These are phyloP conservation scores for Cheilosia impressa DNA, from an alignment of 2,888 invertebrate genomes.

Conservation along the genomic window DNA sequence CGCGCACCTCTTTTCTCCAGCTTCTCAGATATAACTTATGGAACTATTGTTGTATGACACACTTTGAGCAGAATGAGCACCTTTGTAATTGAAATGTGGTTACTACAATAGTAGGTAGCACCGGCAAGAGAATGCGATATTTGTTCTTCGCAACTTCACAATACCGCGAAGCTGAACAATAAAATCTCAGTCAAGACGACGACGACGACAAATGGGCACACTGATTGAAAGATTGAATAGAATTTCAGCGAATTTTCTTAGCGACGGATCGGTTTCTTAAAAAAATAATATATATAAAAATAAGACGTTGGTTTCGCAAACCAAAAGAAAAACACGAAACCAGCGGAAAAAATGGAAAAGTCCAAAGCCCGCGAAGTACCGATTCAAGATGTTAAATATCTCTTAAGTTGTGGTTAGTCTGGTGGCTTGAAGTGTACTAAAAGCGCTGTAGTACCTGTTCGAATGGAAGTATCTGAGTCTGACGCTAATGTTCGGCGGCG, in stretches of 20 bases:
- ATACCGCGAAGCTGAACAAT: constrained; percentile 43
- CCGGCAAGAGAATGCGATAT: constrained; percentile 49
- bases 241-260: constrained; percentile 37
- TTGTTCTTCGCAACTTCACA: constrained; percentile 55
- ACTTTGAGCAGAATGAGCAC: constrained; percentile 61
- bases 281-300: constrained; percentile 1
- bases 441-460: constrained; percentile 65
- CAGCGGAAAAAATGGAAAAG: constrained; percentile 20
- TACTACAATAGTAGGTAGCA: constrained; percentile 39
- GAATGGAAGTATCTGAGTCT: constrained; percentile 60
- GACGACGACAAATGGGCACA: constrained; percentile 61
- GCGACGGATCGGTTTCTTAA: constrained; percentile 36
- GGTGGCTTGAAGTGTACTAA: constrained; percentile 68
- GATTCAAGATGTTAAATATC: constrained; percentile 49
- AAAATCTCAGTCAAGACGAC: constrained; percentile 23
- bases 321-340: constrained; percentile 5
- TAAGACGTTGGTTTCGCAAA: constrained; percentile 50
- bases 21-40: constrained; percentile 28
- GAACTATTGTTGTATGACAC: constrained; percentile 59
- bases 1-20: constrained; percentile 59
- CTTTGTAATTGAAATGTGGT: constrained; percentile 62
- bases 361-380: constrained; percentile 19
- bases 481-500: constrained; percentile 35
- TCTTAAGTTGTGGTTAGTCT: constrained; percentile 68
- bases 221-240: constrained; percentile 60